A percentile compares a stretch with the other conserved stretches of the same genome.
phyloP scores from a whole-genome alignment of 2,888 invertebrate genomes.

The Lamellibrachia satsuma region DNA sequence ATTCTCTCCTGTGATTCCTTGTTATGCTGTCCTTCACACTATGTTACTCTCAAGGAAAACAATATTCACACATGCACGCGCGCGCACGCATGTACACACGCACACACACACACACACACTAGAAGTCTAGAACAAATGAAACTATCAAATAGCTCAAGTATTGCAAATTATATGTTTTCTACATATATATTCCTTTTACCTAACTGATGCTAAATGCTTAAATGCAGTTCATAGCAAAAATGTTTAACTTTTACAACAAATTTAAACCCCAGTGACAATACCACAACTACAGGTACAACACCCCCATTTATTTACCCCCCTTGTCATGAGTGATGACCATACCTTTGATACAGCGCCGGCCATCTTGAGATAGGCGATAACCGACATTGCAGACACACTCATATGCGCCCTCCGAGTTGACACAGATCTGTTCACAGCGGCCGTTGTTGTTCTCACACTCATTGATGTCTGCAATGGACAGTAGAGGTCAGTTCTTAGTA shows the following conservation, averaged over 20 bases:
- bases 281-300: background rate
- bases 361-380: slow-evolving; percentile 58
- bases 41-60: too few relatives aligned
- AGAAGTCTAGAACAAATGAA: background rate
- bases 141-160: background rate
- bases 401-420: slow-evolving; percentile 78
- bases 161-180: background rate
- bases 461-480: slow-evolving; percentile 73
- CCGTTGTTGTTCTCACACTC: slow-evolving; percentile 75
- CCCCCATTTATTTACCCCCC: background rate
- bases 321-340: slow-evolving; percentile 17
- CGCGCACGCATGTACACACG: too few relatives aligned
- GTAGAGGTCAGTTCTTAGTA: too few relatives aligned
- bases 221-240: background rate
- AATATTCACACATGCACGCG: too few relatives aligned
- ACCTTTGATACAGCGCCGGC: slow-evolving; percentile 48
- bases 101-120: background rate
- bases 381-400: slow-evolving; percentile 70
- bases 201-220: background rate
- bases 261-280: background rate
- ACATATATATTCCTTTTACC: background rate
- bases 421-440: slow-evolving; percentile 77
- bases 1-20: too few relatives aligned
- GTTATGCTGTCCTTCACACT: too few relatives aligned
- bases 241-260: background rate